Evolutionary conservation across 1,140 invertebrate species (phyloP).

Genomic region (Caenorhabditis remanei): DNA sequence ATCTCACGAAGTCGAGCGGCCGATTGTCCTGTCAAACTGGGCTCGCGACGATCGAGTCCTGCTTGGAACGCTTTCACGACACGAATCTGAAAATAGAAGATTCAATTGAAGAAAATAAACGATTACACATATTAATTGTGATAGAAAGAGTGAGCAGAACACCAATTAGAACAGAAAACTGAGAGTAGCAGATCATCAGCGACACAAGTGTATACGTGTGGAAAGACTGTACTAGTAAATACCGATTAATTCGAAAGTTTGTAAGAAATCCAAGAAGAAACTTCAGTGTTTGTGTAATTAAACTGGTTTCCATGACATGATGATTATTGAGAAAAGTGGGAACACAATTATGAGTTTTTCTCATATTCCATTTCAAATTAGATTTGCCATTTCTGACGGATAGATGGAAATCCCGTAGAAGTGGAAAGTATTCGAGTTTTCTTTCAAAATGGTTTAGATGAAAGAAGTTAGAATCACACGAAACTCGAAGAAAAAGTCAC

Average conservation of each 20-base stretch:
- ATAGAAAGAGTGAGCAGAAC: constrained; percentile 58
- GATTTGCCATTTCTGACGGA: too few species aligned
- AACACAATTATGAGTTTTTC: too few species aligned
- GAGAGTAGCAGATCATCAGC: constrained; percentile 57
- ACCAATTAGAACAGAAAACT: constrained; percentile 55
- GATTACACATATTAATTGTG: constrained; percentile 42
- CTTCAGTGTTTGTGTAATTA: background rate
- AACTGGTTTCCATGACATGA: background rate
- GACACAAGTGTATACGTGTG: constrained; percentile 37
- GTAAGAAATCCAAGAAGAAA: background rate
- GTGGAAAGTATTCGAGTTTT: background rate
- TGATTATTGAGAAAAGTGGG: too few species aligned
- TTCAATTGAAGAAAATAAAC: constrained; percentile 32
- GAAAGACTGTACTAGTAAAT: background rate
- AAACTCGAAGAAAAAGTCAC: background rate
- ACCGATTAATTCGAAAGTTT: constrained; percentile 17
- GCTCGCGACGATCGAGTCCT: constrained; percentile 74
- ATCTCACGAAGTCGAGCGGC: constrained; percentile 76
- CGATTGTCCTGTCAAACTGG: constrained; percentile 76
- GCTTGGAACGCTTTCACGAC: constrained; percentile 77
- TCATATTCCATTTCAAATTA: too few species aligned
- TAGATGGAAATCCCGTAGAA: background rate
- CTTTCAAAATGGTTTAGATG: too few species aligned
- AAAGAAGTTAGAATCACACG: background rate
- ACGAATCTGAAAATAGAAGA: constrained; percentile 72